A percentile compares a stretch with the other conserved stretches of the same genome.
Conservation (phyloP, 2,888 invertebrate species). For the Drosophila colorata region DNA sequence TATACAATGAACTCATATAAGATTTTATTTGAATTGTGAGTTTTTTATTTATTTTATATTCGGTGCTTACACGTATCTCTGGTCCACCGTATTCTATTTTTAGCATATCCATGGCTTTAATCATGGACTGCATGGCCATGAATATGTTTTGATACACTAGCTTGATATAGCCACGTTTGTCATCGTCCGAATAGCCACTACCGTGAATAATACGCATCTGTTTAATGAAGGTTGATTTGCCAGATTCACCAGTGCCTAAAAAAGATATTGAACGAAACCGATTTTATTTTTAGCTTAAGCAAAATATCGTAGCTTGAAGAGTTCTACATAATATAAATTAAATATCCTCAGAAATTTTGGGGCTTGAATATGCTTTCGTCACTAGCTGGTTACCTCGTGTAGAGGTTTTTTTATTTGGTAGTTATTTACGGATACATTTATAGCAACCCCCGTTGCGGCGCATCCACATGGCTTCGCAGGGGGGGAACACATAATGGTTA, state of each 20-base stretch:
- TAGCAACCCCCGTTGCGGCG: conserved; percentile 5
- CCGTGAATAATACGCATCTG: conserved; percentile 99
- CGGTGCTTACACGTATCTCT: conserved; percentile 92
- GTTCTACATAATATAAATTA: too few relatives aligned
- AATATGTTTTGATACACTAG: conserved; percentile 99
- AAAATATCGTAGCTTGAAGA: too few relatives aligned
- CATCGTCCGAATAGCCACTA: conserved; percentile 99
- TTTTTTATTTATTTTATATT: conserved; percentile 87
- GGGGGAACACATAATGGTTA: conserved; percentile 4
- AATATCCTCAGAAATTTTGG: too few relatives aligned
- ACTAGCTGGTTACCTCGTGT: too few relatives aligned
- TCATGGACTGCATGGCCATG: conserved; percentile 99
- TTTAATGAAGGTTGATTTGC: conserved; percentile 99
- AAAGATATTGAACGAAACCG: not conserved
- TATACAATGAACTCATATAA: not conserved
- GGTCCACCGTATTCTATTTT: conserved; percentile 97
- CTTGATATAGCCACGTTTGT: conserved; percentile 98
- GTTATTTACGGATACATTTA: not conserved
- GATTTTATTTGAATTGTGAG: not conserved
- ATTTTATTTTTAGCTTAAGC: too few relatives aligned
- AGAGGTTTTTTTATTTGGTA: not conserved
- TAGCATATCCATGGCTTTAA: conserved; percentile 99
- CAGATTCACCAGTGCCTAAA: conserved; percentile 95
- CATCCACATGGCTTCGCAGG: conserved; percentile 26
- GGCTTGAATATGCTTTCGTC: too few relatives aligned